Evolutionary conservation across 2,797 vertebrate species (phyloP).

Genomic region (Catostomus latipinnis): DNA sequence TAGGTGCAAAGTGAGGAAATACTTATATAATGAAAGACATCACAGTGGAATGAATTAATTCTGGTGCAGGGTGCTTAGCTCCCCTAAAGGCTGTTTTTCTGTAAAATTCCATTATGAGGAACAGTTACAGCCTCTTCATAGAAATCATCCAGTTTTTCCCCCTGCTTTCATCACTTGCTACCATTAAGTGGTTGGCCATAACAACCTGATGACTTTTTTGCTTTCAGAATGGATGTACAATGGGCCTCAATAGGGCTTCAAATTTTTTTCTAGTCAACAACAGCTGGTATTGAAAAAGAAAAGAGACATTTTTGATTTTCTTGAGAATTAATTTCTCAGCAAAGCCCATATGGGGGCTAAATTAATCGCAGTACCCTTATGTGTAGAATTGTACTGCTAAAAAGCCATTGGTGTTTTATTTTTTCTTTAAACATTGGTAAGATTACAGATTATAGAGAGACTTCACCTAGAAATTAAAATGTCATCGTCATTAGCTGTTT

Average conservation of each 20-base stretch:
- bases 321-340: neutral
- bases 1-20: neutral
- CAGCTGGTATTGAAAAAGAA: neutral
- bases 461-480: no score
- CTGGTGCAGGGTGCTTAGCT: neutral
- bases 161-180: neutral
- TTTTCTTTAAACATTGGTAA: neutral
- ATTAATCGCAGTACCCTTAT: neutral
- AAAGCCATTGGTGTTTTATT: neutral
- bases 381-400: neutral
- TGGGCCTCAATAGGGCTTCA: neutral
- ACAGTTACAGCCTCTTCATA: neutral
- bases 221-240: neutral
- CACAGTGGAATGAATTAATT: neutral
- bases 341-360: neutral
- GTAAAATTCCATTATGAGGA: neutral
- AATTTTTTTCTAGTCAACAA: neutral
- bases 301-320: neutral
- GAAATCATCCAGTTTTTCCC: neutral
- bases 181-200: neutral
- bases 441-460: no score
- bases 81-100: neutral
- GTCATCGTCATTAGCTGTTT: no score
- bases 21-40: conserved; percentile 8
- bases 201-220: neutral